These are phyloP conservation scores for Malurus melanocephalus DNA, from an alignment of 2,113 vertebrate species.

Conservation along the genomic window DNA sequence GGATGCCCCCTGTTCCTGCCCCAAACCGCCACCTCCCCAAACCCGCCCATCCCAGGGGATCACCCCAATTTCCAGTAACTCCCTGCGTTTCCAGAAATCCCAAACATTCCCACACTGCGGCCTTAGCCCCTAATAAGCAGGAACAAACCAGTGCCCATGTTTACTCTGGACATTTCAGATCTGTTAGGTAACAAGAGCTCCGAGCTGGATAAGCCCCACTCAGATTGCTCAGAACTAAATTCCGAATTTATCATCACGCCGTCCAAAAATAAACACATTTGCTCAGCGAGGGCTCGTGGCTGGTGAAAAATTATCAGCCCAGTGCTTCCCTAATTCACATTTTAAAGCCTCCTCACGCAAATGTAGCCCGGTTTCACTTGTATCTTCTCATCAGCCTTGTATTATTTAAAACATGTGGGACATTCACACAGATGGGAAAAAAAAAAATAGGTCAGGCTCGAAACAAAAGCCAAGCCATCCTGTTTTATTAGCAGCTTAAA, in stretches of 20 bases:
- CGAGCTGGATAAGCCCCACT: background rate
- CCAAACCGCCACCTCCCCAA: accelerated
- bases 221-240: background rate
- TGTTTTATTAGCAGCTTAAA: constrained; percentile 33
- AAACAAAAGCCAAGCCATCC: constrained; percentile 38
- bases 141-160: background rate
- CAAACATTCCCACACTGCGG: background rate
- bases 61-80: background rate
- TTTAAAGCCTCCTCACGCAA: background rate
- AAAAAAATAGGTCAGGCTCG: constrained; percentile 45
- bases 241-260: background rate
- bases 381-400: constrained; percentile 6
- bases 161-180: constrained; percentile 6
- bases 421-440: constrained; percentile 13
- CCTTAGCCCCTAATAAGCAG: background rate
- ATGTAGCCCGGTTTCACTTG: background rate
- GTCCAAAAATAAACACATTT: constrained; percentile 1
- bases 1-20: accelerated
- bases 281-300: background rate
- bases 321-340: background rate
- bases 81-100: background rate
- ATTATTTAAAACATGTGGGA: constrained; percentile 42
- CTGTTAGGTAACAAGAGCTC: constrained; percentile 4
- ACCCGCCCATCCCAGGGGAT: accelerated
- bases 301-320: background rate